Evolutionary conservation across 2,797 vertebrate genomes (phyloP), one percentile per base, ranked within the genome.

Genomic region (Serranus cabrilla): DNA sequence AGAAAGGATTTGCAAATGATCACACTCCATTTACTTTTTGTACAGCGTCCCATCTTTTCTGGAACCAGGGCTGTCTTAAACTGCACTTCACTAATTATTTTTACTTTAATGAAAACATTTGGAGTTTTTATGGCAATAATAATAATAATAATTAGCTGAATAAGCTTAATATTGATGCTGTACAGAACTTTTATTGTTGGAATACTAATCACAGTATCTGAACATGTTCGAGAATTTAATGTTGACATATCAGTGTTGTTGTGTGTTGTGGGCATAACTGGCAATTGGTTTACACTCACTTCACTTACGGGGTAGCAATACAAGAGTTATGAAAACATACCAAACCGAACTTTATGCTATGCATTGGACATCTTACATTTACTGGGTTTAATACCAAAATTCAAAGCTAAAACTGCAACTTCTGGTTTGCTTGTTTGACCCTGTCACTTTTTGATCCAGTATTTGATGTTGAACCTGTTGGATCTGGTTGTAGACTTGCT

Each of bases 261-360:
- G 69, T 87, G 81, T 82, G 69, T 85, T 77, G 76, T 84, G 74
- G 74, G 65, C 66, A 86, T 79, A 86, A 88, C 78, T 87, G 75
- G 70, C 55, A 78, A 56, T 83, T 78, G 77, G 70, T 80, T 85
- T 75, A 84, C 71, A 82, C 73, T 83, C 77, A 79, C 56, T 25
- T 83, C 34, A 84, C 72, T 51, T 75, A 76, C 52, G 54, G 70
- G 75, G 77, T 86, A 90, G 92, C 92, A 93, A 93, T 93, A 92
- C 39, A 45, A 82, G 49, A 66, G 79, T 54, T 73, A 57, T 47
- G 66, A 81, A 87, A 80, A 78, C 82, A 87, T 79, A 92, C 91
- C 92, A 92, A 92, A 92, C 80, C 60, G 72, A 89, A 91, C 87
- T 90, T 88, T 90, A 76, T 76, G 78, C 91, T 93, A 94, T 94